phyloP scores from a whole-genome alignment of 2,888 invertebrate species.

The Camponotus fellah region DNA sequence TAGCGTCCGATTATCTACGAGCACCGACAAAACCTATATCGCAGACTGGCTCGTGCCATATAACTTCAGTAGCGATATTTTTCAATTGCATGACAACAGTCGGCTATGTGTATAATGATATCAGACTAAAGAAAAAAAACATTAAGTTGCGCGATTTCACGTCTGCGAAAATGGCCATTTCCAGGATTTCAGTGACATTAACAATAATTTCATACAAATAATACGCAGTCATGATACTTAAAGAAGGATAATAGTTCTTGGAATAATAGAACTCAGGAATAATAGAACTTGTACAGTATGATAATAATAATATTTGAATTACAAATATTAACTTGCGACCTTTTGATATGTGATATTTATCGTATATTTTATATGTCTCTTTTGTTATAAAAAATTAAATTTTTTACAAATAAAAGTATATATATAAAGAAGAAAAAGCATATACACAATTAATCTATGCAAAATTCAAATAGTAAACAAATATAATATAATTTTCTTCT shows the following conservation, averaged over 20 bases:
- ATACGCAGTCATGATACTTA: conserved; percentile 14
- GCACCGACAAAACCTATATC: conserved; percentile 52
- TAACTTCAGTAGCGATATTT: conserved; percentile 66
- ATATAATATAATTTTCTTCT: conserved; percentile 5
- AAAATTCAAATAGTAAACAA: conserved; percentile 2
- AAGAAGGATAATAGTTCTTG: conserved; percentile 9
- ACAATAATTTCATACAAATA: conserved; percentile 31
- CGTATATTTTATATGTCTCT: background rate
- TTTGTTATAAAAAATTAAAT: background rate
- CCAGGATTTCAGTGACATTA: conserved; percentile 27
- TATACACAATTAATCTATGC: too few relatives aligned
- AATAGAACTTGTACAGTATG: background rate
- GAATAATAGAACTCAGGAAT: background rate
- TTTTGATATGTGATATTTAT: background rate
- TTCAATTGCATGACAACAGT: conserved; percentile 59
- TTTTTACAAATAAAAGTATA: background rate
- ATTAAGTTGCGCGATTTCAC: conserved; percentile 37
- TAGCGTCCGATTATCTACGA: conserved; percentile 69
- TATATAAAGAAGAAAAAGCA: background rate
- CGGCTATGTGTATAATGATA: conserved; percentile 56
- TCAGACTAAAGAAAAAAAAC: conserved; percentile 42
- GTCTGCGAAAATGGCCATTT: conserved; percentile 36
- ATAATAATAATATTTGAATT: background rate
- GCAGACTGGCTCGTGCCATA: conserved; percentile 60
- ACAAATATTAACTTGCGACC: background rate